Evolutionary conservation across 2,113 vertebrate genomes (phyloP), one percentile per base, ranked within the genome.

Genomic region (Penelope pileata): DNA sequence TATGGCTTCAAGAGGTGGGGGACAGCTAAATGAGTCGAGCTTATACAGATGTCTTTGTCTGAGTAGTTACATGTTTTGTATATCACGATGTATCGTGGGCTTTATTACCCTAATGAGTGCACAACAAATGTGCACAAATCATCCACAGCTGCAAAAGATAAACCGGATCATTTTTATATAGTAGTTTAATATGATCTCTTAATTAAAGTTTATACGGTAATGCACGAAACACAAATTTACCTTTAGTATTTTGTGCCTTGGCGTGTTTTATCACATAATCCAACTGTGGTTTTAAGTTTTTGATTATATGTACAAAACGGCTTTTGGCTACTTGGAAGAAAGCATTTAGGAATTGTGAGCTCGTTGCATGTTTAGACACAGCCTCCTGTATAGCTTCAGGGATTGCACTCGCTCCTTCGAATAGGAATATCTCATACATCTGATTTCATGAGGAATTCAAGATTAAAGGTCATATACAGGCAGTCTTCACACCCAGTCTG

Each of bases 371-470:
- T 83, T 94, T 81, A 74, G 42, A 21, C 18, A 26, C 47, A 88
- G 26, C 29, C 26, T 88, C 9, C 38, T 66, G 6, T 53, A 36
- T 21, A 77, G 16, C 38, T 75, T 67, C 34, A 69, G 59, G 54
- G 36, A 40, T 30, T 8, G 30, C 23, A 6, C 22, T 74, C 0
- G 0, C 22, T 80, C 2, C 36, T 72, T 83, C 42, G 42, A n/a
- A 48, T 54, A 48, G 38, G 36, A 42, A 9, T 63, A 18, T 36
- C 8, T 85, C 83, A 27, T 76, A 40, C 22, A 42, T 67, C 51
- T 60, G 34, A 80, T 87, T 94, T 86, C 10, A 45, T 38, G 27
- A 62, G 79, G 38, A 69, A 56, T 74, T 94, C 40, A n/a, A 92
- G 73, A 95, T 63, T 87, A 93, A 95, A 79, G 47, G 51, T 59